Conservation (phyloP, 64 coral and sea anemone species). For the Hydrozoanthus tunicans region DNA sequence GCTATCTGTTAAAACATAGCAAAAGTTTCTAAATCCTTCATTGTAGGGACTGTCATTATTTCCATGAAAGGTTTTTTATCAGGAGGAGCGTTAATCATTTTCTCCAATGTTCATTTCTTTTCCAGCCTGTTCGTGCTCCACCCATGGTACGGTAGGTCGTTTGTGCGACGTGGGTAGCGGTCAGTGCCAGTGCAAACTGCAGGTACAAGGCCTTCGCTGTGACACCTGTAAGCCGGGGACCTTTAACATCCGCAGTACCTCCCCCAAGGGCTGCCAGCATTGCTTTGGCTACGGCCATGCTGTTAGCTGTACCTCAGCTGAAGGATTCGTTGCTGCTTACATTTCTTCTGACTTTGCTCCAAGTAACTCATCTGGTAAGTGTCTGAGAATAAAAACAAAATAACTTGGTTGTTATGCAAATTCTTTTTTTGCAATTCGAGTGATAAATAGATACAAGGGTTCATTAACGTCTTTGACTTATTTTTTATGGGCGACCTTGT, state of each 20-base stretch:
- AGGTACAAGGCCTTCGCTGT: slow-evolving; percentile 70
- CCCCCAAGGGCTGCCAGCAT: slow-evolving; percentile 77
- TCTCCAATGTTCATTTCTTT: background rate
- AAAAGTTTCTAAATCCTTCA: too few relatives aligned
- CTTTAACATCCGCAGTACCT: slow-evolving; percentile 57
- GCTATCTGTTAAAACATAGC: too few relatives aligned
- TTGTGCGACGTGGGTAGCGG: slow-evolving; percentile 68
- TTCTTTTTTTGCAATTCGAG: too few relatives aligned
- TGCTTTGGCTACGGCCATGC: slow-evolving; percentile 89
- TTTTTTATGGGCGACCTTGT: too few relatives aligned
- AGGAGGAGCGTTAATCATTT: background rate
- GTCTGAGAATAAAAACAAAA: background rate
- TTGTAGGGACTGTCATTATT: background rate
- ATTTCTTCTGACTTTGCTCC: slow-evolving; percentile 67
- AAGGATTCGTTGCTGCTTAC: slow-evolving; percentile 60
- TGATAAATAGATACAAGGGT: too few relatives aligned
- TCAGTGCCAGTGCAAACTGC: slow-evolving; percentile 68
- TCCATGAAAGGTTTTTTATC: background rate
- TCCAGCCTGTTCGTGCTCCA: slow-evolving; percentile 77
- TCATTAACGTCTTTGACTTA: too few relatives aligned
- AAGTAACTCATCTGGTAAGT: slow-evolving; percentile 17
- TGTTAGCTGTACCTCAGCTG: slow-evolving; percentile 63
- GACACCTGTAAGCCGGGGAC: slow-evolving; percentile 75
- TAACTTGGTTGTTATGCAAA: too few relatives aligned
- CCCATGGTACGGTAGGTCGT: slow-evolving; percentile 33